These are phyloP conservation scores for Phyto melanocephala DNA, from an alignment of 2,888 invertebrate genomes.

Conservation along the genomic window DNA sequence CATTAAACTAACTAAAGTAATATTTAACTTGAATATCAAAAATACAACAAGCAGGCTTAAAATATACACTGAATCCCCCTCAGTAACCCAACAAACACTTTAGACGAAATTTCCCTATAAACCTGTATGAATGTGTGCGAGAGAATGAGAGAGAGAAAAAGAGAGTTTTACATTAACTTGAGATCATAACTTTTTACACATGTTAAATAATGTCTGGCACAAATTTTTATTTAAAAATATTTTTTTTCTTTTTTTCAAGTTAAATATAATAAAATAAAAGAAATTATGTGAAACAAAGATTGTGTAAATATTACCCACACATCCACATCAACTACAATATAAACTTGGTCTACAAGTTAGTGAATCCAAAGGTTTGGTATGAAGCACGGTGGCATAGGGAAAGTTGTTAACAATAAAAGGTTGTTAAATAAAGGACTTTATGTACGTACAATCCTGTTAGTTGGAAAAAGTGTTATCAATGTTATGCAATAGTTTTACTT, in stretches of 20 bases:
- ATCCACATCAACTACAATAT: neutral
- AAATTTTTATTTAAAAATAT: conserved; percentile 61
- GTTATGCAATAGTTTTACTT: conserved; percentile 61
- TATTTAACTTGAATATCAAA: conserved; percentile 55
- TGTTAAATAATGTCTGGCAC: conserved; percentile 62
- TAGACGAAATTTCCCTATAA: neutral
- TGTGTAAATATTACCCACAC: conserved; percentile 31
- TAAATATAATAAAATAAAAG: neutral
- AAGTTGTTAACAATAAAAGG: conserved; percentile 34
- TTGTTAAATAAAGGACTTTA: conserved; percentile 34
- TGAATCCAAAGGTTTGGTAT: neutral
- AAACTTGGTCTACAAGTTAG: conserved; percentile 47
- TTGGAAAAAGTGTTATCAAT: conserved; percentile 60
- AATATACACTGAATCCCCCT: neutral
- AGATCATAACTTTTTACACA: conserved; percentile 56
- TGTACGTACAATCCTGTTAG: neutral
- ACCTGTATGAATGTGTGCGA: neutral
- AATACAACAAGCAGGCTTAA: conserved; percentile 56
- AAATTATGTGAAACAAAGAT: conserved; percentile 30
- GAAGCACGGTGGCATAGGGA: neutral
- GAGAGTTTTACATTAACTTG: conserved; percentile 26
- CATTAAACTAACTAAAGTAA: conserved; percentile 61
- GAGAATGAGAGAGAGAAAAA: neutral
- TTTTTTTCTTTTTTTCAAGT: neutral
- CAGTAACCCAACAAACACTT: neutral